phyloP scores from a whole-genome alignment of 2,888 invertebrate genomes.

The Alentia gelatinosa region DNA sequence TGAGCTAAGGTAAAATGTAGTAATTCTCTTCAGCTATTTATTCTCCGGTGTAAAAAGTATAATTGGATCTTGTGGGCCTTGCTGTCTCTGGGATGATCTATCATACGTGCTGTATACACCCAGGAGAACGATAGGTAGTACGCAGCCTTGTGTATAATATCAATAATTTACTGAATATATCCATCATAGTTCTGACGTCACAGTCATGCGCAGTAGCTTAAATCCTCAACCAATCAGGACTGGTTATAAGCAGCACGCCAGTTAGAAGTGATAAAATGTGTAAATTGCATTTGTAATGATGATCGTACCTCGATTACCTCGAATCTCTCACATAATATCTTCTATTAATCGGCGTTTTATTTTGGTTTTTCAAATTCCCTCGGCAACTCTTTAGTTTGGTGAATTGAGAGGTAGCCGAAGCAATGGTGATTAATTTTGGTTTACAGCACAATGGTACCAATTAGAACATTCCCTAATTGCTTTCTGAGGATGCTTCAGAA shows the following conservation, averaged over 20 bases:
- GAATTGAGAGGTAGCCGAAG: too few relatives aligned
- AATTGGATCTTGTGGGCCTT: neutral
- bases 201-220: neutral
- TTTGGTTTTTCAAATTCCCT: too few relatives aligned
- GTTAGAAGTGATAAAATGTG: neutral
- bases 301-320: neutral
- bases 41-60: neutral
- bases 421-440: constrained; percentile 1
- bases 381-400: too few relatives aligned
- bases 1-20: neutral
- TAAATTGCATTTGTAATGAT: neutral
- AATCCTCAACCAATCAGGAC: neutral
- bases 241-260: neutral
- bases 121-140: neutral
- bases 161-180: neutral
- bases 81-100: neutral
- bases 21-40: neutral
- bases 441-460: neutral
- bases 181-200: too few relatives aligned
- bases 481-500: neutral
- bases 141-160: neutral
- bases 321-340: neutral
- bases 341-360: neutral
- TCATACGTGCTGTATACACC: neutral
- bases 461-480: neutral